A percentile compares a stretch with the other conserved stretches of the same genome.
phyloP scores from a whole-genome alignment of 2,113 vertebrate species.

The Notarius quadriscutis region DNA sequence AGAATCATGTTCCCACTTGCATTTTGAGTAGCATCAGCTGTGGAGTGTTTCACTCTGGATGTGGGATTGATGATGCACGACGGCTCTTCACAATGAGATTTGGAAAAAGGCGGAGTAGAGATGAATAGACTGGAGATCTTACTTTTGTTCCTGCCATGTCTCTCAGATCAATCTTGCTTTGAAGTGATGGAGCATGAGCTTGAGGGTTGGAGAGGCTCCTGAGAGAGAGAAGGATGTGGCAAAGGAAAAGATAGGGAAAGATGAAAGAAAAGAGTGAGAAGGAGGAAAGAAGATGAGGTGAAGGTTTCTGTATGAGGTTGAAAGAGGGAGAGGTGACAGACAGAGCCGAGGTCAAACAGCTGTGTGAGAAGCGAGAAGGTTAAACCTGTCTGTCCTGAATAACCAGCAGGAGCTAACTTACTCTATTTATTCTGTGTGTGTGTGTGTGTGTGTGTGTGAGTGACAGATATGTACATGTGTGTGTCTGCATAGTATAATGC shows the following conservation, averaged over 20 bases:
- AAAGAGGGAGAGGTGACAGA: background rate
- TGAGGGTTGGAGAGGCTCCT: background rate
- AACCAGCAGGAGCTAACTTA: background rate
- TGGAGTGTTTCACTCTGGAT: background rate
- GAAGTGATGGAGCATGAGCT: background rate
- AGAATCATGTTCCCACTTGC: background rate
- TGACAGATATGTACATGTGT: background rate
- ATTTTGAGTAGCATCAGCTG: background rate
- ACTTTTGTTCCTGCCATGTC: background rate
- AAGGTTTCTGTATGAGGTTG: background rate
- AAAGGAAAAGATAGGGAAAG: background rate
- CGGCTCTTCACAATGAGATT: background rate
- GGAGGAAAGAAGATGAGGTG: background rate
- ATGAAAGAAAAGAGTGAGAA: background rate
- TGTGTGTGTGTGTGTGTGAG: background rate
- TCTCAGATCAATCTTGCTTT: background rate
- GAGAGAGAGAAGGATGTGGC: background rate
- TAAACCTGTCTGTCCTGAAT: slow-evolving; percentile 3
- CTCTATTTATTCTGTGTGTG: background rate
- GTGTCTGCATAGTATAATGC: no score
- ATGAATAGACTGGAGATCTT: background rate
- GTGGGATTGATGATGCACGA: background rate
- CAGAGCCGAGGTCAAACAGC: background rate
- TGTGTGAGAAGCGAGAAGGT: background rate
- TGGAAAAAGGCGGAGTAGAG: background rate